These are phyloP conservation scores for Dermatemys mawii DNA, from an alignment of 2,113 vertebrate genomes.

Conservation along the genomic window DNA sequence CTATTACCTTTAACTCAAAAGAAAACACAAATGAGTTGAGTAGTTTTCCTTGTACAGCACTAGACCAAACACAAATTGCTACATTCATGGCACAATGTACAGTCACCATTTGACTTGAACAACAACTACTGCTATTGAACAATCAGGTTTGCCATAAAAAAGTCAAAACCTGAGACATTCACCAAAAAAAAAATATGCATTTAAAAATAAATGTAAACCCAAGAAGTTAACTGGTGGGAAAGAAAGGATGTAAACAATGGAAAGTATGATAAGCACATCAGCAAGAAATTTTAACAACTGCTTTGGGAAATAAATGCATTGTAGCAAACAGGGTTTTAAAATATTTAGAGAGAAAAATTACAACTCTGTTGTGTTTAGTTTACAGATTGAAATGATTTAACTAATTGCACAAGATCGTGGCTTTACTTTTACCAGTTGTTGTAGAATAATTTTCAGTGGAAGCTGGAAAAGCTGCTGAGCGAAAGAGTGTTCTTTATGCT, in stretches of 20 bases:
- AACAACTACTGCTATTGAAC: slow-evolving; percentile 4
- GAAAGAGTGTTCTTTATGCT: neutral
- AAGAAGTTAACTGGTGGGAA: neutral
- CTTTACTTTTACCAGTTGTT: neutral
- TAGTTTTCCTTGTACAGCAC: neutral
- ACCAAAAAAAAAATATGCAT: neutral
- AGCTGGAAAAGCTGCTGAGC: neutral
- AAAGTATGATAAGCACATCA: neutral
- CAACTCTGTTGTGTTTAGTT: neutral
- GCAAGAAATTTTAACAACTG: neutral
- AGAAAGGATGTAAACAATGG: accelerated
- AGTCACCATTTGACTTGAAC: neutral
- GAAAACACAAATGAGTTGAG: neutral
- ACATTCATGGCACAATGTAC: neutral
- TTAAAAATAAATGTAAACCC: neutral
- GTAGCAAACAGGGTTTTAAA: neutral
- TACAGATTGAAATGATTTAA: neutral
- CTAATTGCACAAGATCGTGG: neutral
- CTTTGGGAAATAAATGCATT: neutral
- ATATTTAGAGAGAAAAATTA: neutral
- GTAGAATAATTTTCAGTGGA: neutral
- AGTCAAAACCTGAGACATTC: neutral
- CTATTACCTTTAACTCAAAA: neutral
- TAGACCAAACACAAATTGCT: neutral
- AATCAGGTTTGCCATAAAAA: neutral